A percentile compares a stretch with the other conserved stretches of the same genome.
Evolutionary conservation across 2,888 invertebrate species (phyloP).

Genomic region (Operophtera brumata): DNA sequence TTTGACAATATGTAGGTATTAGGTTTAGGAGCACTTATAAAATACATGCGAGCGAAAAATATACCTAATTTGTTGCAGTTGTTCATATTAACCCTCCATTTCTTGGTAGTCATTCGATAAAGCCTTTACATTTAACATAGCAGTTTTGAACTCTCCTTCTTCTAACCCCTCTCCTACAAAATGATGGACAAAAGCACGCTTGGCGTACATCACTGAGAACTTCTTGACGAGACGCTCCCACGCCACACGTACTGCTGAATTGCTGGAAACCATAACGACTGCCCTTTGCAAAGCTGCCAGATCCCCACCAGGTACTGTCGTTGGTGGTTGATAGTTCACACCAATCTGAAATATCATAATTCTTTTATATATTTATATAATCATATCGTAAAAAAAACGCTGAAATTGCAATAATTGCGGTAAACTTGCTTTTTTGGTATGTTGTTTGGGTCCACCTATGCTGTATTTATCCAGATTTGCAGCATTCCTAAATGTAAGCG

Average conservation of each 20-base stretch:
- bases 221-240: constrained; percentile 91
- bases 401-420: no score
- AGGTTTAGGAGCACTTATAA: no score
- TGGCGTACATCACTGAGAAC: constrained; percentile 89
- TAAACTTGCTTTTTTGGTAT: no score
- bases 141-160: constrained; percentile 83
- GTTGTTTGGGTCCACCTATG: no score
- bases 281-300: constrained; percentile 87
- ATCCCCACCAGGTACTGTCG: constrained; percentile 87
- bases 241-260: constrained; percentile 86
- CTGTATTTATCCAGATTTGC: no score
- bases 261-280: constrained; percentile 92
- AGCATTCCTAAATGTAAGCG: no score
- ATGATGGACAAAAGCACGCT: constrained; percentile 94
- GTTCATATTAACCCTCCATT: constrained; percentile 69
- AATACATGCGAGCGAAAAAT: no score
- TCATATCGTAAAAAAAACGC: no score
- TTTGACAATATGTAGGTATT: no score
- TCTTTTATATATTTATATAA: background rate
- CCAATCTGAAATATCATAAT: constrained; percentile 77
- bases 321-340: constrained; percentile 87
- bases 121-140: constrained; percentile 82
- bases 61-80: no score
- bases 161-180: constrained; percentile 88
- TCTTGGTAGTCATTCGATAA: constrained; percentile 85